phyloP scores from a whole-genome alignment of 2,797 vertebrate genomes.

The Coregonus suidteri region DNA sequence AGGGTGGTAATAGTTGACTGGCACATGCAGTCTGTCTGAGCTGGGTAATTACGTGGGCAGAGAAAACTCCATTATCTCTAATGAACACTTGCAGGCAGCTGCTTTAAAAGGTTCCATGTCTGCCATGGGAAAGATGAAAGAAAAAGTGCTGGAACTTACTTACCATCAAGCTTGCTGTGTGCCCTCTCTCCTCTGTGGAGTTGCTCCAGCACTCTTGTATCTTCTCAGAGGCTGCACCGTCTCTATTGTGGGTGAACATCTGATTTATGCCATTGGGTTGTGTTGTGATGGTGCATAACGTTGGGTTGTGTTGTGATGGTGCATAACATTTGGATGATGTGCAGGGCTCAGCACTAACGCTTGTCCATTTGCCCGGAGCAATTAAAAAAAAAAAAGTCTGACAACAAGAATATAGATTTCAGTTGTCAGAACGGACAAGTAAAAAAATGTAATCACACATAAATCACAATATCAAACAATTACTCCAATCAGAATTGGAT shows the following conservation, averaged over 20 bases:
- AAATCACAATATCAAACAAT: too few relatives aligned
- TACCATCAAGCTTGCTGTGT: conserved; percentile 14
- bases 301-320: too few relatives aligned
- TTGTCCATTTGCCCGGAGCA: neutral
- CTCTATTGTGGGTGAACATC: conserved; percentile 33
- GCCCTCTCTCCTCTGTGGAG: conserved; percentile 24
- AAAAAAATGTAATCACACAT: too few relatives aligned
- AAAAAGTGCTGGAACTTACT: conserved; percentile 15
- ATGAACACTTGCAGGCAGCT: conserved; percentile 75
- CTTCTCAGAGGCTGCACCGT: conserved; percentile 8
- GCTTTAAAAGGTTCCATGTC: conserved; percentile 69
- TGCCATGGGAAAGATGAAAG: conserved; percentile 32
- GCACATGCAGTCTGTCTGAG: conserved; percentile 59
- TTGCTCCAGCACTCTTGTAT: conserved; percentile 24
- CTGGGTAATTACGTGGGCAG: conserved; percentile 70
- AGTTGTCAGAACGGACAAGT: too few relatives aligned
- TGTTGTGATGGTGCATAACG: conserved; percentile 6
- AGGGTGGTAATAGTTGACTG: conserved; percentile 59
- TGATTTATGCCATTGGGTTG: conserved; percentile 14
- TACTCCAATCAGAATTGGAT: too few relatives aligned
- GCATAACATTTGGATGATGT: too few relatives aligned
- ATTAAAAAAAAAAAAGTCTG: too few relatives aligned
- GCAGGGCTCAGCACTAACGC: too few relatives aligned
- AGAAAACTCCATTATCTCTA: conserved; percentile 79
- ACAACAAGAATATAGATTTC: too few relatives aligned